Evolutionary conservation across 2,113 vertebrate genomes (phyloP), one percentile per base, ranked within the genome.

Genomic region (Thunnus thynnus): DNA sequence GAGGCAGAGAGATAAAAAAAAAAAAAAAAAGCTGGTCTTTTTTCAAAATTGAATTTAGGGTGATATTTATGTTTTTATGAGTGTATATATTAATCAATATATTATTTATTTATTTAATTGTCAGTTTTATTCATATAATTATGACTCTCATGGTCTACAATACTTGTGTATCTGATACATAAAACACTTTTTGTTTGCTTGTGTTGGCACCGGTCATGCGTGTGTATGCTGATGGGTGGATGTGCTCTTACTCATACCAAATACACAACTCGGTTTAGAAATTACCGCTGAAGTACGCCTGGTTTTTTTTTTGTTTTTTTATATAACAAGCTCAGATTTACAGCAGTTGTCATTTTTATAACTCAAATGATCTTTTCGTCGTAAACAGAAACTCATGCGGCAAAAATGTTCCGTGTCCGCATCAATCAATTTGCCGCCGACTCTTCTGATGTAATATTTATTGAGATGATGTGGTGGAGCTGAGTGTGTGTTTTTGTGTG

Each of bases 321-420:
- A 3, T 41, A 41, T 41, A 41, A 41, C 36, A 8, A 66, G 22
- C 41, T 32, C n/a, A 2, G 7, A 46, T 54, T 54, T 20, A 41
- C 60, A 51, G 3, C 32, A 51, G 67, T 36, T 54, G 57, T 18
- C 13, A 16, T 61, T 62, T 54, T 8, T 47, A 18, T 17, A 55
- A 50, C 41, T n/a, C n/a, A 65, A 44, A 52, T 27, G 7, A 13
- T 60, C 30, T 73, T 80, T 60, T 66, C n/a, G 44, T 46, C 17
- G 41, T 13, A 25, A 36, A 32, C 18, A 32, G 20, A 65, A 72
- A 41, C 36, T 44, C 41, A 16, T 1, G 32, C 16, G 7, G 1
- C 50, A 55, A 9, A 46, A 65, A 25, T 4, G 13, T 30, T 27
- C 47, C 5, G 1, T 18, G 0, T 32, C 25, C 11, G 1, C 27